A percentile compares a stretch with the other conserved stretches of the same genome.
Evolutionary conservation across 1,140 invertebrate species (phyloP).

Genomic region (Aphidius gifuensis): DNA sequence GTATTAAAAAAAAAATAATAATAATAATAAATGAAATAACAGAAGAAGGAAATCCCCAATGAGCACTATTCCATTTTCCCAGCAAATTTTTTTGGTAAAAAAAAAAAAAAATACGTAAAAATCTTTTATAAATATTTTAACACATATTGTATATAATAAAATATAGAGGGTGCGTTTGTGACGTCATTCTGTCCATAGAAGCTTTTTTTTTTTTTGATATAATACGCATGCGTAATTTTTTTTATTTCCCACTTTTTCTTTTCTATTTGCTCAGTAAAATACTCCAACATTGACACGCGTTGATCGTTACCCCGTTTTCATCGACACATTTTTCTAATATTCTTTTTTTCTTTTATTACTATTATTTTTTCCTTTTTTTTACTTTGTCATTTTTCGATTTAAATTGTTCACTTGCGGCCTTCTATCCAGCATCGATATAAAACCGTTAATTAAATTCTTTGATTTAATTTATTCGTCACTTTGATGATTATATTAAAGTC

Average conservation of each 20-base stretch:
- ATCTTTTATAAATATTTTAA: too few relatives aligned
- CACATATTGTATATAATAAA: too few relatives aligned
- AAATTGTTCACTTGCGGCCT: conserved; percentile 16
- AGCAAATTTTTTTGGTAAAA: too few relatives aligned
- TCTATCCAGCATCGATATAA: conserved; percentile 5
- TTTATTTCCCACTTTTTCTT: not conserved
- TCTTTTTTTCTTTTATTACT: not conserved
- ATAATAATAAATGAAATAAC: too few relatives aligned
- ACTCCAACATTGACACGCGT: conserved; percentile 25
- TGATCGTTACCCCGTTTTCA: conserved; percentile 35
- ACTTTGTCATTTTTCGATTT: conserved; percentile 5
- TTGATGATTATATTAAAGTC: too few relatives aligned
- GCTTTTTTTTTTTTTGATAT: not conserved
- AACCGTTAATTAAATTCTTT: conserved; percentile 4
- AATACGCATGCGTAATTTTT: conserved; percentile 10
- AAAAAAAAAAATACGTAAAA: too few relatives aligned
- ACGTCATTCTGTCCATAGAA: conserved; percentile 1
- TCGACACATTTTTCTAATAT: conserved; percentile 1
- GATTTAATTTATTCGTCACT: too few relatives aligned
- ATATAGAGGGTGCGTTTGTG: conserved; percentile 9
- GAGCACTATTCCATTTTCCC: too few relatives aligned
- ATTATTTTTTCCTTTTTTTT: not conserved
- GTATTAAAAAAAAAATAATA: too few relatives aligned
- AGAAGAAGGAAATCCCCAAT: too few relatives aligned
- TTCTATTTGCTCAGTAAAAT: conserved; percentile 2